Evolutionary conservation across 2,888 invertebrate genomes (phyloP), one percentile per base, ranked within the genome.

Genomic region (Pseudococcus viburni): DNA sequence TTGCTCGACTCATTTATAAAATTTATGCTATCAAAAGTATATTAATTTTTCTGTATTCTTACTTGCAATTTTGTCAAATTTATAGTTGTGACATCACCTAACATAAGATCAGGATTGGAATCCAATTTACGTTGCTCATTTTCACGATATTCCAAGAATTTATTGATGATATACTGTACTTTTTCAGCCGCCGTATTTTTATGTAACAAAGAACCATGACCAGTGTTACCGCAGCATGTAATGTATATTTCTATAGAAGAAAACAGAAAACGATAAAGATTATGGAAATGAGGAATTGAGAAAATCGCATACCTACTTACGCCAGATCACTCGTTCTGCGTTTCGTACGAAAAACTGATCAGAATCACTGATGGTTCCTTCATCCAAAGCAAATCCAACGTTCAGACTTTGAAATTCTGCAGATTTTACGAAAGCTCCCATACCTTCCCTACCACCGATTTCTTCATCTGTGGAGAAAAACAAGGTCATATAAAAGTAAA

Each of bases 1-100:
- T 33, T 1, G 3, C 26, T 33, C 3, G 26, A 33, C 3, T 3
- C 1, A 42, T 42, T 42, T 9, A 42, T 42, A 9, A 42, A 42
- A 8, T 42, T 5, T 42, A 9, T 7, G 0, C 0, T 5, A 42
- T 42, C 42, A 5, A 42, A 42, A 42, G 0, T 42, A 42, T 3
- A 42, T 3, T 9, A 42, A 42, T 8, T 42, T 42, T 42, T 42
- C 8, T 17, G 12, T 68, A 26, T 26, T 88, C 85, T 90, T 92
- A 95, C 96, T 91, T 93, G 92, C 48, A 96, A 90, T 91, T 94
- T 94, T 0, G 97, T 98, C 90, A 97, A 92, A 92, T 98, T 98
- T 11, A 97, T 92, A 0, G 97, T 95, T 5, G 96, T 97, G 0
- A 98, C 96, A 92, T 97, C 96, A 17, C 97, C 97, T 87, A 96